These are phyloP conservation scores for Lysandra bellargus DNA, from an alignment of 2,888 invertebrate species.

Conservation along the genomic window DNA sequence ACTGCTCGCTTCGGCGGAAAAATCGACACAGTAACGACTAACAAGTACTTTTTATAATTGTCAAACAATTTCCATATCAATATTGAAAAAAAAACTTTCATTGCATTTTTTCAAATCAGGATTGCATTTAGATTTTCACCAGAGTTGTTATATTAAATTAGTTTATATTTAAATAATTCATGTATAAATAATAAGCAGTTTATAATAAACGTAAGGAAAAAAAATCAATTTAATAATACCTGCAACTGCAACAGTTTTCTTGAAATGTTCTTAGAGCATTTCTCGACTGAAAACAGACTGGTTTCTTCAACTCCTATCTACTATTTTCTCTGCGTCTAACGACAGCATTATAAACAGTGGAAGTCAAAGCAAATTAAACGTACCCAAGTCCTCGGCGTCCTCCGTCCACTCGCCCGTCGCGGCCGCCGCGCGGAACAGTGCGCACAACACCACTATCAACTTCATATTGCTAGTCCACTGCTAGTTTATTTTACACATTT, in stretches of 20 bases:
- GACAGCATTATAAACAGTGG: neutral
- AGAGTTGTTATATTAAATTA: too few species aligned
- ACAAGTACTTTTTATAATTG: neutral
- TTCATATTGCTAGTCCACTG: slow-evolving; percentile 44
- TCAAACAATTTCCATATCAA: neutral
- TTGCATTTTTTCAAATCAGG: neutral
- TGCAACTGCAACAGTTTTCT: neutral
- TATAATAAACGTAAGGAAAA: neutral
- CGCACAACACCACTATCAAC: slow-evolving; percentile 50
- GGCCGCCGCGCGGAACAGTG: slow-evolving; percentile 56
- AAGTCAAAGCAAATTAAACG: slow-evolving; percentile 44
- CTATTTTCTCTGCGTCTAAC: neutral
- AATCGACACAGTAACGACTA: slow-evolving; percentile 10
- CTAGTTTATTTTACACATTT: neutral
- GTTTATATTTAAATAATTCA: too few species aligned
- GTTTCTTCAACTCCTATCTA: neutral
- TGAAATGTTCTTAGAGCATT: neutral
- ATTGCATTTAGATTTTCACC: neutral
- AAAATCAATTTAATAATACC: neutral
- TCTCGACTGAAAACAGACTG: neutral
- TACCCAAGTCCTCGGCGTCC: slow-evolving; percentile 74
- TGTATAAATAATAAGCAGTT: neutral
- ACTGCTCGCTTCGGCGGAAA: slow-evolving; percentile 12
- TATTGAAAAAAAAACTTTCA: neutral
- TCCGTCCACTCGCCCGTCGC: slow-evolving; percentile 75